Conservation (phyloP, 2,113 vertebrate genomes). For the Xiphias gladius region DNA sequence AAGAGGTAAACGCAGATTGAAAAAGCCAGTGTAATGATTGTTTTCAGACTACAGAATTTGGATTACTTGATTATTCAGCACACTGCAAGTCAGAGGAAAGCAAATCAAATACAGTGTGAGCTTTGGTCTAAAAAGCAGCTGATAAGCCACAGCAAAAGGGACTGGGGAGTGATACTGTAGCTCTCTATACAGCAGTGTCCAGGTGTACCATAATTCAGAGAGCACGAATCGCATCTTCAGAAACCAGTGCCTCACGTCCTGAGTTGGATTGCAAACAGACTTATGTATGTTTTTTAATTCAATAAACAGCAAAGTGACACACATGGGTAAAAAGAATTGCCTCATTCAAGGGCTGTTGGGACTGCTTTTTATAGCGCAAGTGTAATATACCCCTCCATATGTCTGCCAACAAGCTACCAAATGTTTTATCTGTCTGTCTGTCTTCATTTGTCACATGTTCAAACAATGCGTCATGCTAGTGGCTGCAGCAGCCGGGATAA, state of each 20-base stretch:
- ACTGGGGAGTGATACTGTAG: slow-evolving; percentile 8
- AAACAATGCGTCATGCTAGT: not conserved
- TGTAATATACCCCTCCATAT: slow-evolving; percentile 39
- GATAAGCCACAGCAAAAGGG: slow-evolving; percentile 44
- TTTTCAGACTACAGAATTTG: slow-evolving; percentile 55
- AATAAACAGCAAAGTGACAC: slow-evolving; percentile 19
- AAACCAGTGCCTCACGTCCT: slow-evolving; percentile 24
- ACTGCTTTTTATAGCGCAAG: slow-evolving; percentile 41
- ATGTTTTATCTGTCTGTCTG: slow-evolving; percentile 14
- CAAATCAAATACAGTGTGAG: slow-evolving; percentile 33
- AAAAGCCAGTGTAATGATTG: slow-evolving; percentile 24
- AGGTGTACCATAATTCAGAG: slow-evolving; percentile 33
- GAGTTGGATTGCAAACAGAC: slow-evolving; percentile 36
- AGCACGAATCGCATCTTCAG: slow-evolving; percentile 45
- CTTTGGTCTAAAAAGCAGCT: slow-evolving; percentile 52
- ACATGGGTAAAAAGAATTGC: slow-evolving; percentile 20
- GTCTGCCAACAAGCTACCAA: slow-evolving; percentile 19
- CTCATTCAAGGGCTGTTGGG: slow-evolving; percentile 35
- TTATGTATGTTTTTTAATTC: slow-evolving; percentile 21
- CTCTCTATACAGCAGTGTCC: slow-evolving; percentile 33
- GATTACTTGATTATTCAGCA: slow-evolving; percentile 53
- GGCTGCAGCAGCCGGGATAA: slow-evolving; percentile 5
- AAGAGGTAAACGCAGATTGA: slow-evolving; percentile 40
- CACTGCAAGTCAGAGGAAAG: slow-evolving; percentile 26
- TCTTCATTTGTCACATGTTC: not conserved